Base-by-base conservation (phyloP, 2,797 vertebrate species). In the Tenualosa thibaudeaui region DNA sequence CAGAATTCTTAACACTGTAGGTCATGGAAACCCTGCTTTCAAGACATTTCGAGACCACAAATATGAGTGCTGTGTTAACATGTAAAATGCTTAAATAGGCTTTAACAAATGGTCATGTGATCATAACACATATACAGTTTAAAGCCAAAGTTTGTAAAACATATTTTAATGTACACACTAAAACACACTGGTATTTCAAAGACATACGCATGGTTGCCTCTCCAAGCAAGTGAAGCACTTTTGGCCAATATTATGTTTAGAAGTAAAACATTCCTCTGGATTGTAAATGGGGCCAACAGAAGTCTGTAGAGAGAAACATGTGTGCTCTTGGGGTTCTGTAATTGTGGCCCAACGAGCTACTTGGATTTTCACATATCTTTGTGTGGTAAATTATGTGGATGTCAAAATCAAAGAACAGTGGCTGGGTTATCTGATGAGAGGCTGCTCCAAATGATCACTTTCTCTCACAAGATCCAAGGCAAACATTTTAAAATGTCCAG, bases 61-160 rank as follows among this genome's bases (percentile, higher is more conserved):
- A 50, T 24, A 17, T 56, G 50, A 10, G 17, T 6, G 13, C n/a
- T 7, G 31, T 81, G 53, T 75, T 75, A 75, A 37, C 31, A 43
- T 75, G 31, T 60, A 81, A 85, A 12, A 82, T 13, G 3, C 0
- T 58, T 5, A 15, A 54, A 71, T 86, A 88, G 85, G 24, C 3
- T 53, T 58, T 26, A 49, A 51, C 54, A 85, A 84, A 86, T 88
- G 83, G 46, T 85, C 84, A 78, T 85, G 24, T 81, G 60, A 83
- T 81, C 65, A 81, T 84, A 81, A 68, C 43, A 24, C 26, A 71
- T 86, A 53, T 19, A 24, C 58, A 54, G n/a, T 68, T 75, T 62
- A 49, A 81, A 81, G 3, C 37, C 62, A 51, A 40, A 68, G 81
- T 40, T 40, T 40, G 31, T 65, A 75, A 82, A 85, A 54, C 31